Evolutionary conservation across 2,113 vertebrate genomes (phyloP).

Genomic region (Rana temporaria): DNA sequence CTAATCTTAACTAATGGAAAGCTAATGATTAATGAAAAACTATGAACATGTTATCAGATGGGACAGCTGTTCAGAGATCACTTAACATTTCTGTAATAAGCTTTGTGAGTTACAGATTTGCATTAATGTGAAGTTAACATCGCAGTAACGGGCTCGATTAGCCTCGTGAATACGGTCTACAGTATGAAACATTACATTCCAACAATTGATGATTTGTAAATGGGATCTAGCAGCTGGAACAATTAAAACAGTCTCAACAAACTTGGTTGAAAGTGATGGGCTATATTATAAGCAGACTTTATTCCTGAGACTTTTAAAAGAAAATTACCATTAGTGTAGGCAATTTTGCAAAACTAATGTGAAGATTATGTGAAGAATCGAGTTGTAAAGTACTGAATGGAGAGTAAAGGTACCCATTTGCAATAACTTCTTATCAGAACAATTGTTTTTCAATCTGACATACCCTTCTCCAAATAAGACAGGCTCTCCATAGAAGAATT

Average conservation of each 20-base stretch:
- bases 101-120: slow-evolving; percentile 40
- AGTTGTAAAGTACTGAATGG: background rate
- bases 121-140: slow-evolving; percentile 47
- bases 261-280: slow-evolving; percentile 6
- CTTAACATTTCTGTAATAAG: slow-evolving; percentile 42
- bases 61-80: slow-evolving; percentile 15
- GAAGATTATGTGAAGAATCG: background rate
- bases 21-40: slow-evolving; percentile 17
- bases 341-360: slow-evolving; percentile 3
- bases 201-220: slow-evolving; percentile 44
- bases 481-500: too few relatives aligned
- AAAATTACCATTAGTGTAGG: slow-evolving; percentile 20
- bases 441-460: too few relatives aligned
- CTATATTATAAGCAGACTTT: slow-evolving; percentile 10
- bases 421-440: too few relatives aligned
- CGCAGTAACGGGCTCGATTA: slow-evolving; percentile 5
- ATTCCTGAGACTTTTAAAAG: background rate
- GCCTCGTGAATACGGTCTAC: slow-evolving; percentile 11
- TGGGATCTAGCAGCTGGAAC: slow-evolving; percentile 40
- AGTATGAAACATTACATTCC: slow-evolving; percentile 22
- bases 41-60: slow-evolving; percentile 23
- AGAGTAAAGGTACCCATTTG: too few relatives aligned
- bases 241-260: slow-evolving; percentile 33
- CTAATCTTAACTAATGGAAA: slow-evolving; percentile 5
- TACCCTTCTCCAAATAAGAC: too few relatives aligned